phyloP scores from a whole-genome alignment of 2,113 vertebrate genomes.

The Muntiacus reevesi region DNA sequence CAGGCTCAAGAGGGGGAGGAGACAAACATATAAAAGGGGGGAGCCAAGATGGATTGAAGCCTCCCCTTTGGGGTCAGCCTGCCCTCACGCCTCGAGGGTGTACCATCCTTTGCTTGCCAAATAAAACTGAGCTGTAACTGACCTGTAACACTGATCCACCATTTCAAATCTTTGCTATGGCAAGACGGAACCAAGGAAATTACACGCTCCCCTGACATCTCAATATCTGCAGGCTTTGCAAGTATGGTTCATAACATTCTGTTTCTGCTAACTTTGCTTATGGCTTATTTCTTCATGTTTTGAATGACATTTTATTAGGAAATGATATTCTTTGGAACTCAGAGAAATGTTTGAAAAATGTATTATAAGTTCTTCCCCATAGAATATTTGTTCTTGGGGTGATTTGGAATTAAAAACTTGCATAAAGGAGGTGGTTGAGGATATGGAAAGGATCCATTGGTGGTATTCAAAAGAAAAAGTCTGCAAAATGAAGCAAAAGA shows the following conservation, averaged over 20 bases:
- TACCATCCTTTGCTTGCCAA: background rate
- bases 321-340: background rate
- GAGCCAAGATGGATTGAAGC: background rate
- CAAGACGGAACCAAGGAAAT: background rate
- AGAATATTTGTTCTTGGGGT: background rate
- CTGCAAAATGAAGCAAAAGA: too few species aligned
- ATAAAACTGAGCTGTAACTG: background rate
- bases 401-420: too few species aligned
- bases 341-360: background rate
- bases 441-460: too few species aligned
- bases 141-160: background rate
- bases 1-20: background rate
- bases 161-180: background rate
- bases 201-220: background rate
- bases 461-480: too few species aligned
- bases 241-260: background rate
- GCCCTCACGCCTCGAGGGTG: fast-evolving
- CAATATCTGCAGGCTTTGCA: background rate
- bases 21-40: background rate
- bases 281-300: background rate
- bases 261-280: background rate
- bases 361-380: background rate
- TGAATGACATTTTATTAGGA: background rate
- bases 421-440: too few species aligned
- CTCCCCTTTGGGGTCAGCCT: background rate